A percentile compares a stretch with the other conserved stretches of the same genome.
Conservation (phyloP, 2,888 invertebrate species). For the Agonopterix arenella region DNA sequence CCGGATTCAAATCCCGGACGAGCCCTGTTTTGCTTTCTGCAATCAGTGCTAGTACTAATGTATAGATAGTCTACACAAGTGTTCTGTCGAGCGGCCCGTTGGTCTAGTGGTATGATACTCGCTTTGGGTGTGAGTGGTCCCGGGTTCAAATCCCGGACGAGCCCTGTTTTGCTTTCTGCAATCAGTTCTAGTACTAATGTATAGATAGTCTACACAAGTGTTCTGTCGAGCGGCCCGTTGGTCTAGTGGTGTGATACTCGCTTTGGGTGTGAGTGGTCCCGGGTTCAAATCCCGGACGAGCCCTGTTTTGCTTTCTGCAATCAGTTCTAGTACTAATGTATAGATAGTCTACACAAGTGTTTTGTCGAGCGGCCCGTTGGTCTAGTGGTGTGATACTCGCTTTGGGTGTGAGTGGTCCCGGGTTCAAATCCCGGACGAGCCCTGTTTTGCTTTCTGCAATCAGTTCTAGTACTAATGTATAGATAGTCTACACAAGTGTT, state of each 20-base stretch:
- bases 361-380: conserved; percentile 42
- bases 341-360: conserved; percentile 5
- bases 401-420: conserved; percentile 63
- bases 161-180: conserved; percentile 15
- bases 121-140: conserved; percentile 42
- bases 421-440: conserved; percentile 61
- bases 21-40: not conserved
- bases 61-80: too few relatives aligned
- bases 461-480: too few relatives aligned
- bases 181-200: too few relatives aligned
- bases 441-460: conserved; percentile 3
- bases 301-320: conserved; percentile 5
- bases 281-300: conserved; percentile 63
- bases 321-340: too few relatives aligned
- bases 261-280: conserved; percentile 61
- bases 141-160: conserved; percentile 57
- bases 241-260: conserved; percentile 57
- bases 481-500: too few relatives aligned
- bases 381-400: conserved; percentile 55
- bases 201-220: conserved; percentile 5
- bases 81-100: too few relatives aligned
- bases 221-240: conserved; percentile 39
- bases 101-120: conserved; percentile 15
- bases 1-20: conserved; percentile 67
- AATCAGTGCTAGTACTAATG: conserved; percentile 19